phyloP scores from a whole-genome alignment of 64 coral and sea anemone species.

The Acropora yongei region DNA sequence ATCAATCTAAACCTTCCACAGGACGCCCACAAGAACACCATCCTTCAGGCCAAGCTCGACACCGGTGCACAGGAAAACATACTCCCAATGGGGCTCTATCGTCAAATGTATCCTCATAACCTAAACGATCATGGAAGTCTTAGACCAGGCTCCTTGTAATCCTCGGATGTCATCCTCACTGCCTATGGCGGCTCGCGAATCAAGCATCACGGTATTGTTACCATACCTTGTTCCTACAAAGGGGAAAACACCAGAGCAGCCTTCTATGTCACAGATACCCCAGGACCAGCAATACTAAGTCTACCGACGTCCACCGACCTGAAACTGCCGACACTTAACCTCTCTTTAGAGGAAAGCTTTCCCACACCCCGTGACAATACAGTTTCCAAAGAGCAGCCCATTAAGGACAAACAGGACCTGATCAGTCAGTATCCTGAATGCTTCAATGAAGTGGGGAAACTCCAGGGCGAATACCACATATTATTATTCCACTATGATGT shows the following conservation, averaged over 20 bases:
- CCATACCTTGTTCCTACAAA: constrained; percentile 24
- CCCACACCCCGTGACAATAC: background rate
- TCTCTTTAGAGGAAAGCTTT: background rate
- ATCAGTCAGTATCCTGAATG: constrained; percentile 36
- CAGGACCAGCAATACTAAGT: constrained; percentile 31
- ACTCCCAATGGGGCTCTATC: constrained; percentile 52
- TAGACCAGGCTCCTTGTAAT: background rate
- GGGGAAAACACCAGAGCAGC: background rate
- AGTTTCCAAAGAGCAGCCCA: background rate
- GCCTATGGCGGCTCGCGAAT: constrained; percentile 61
- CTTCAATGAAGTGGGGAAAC: constrained; percentile 49
- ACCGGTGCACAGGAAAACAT: constrained; percentile 64
- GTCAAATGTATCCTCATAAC: constrained; percentile 44
- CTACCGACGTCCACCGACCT: constrained; percentile 15
- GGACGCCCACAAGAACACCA: background rate
- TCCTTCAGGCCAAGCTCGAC: constrained; percentile 68
- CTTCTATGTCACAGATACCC: constrained; percentile 55
- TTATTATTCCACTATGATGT: no score
- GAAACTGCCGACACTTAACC: constrained; percentile 36
- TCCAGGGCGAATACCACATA: constrained; percentile 53
- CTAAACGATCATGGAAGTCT: constrained; percentile 31
- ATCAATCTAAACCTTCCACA: background rate
- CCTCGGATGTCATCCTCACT: constrained; percentile 37
- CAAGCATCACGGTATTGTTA: constrained; percentile 46
- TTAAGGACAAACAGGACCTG: constrained; percentile 4